Evolutionary conservation across 2,797 vertebrate genomes (phyloP), one percentile per base, ranked within the genome.

Genomic region (Sardinella longiceps): DNA sequence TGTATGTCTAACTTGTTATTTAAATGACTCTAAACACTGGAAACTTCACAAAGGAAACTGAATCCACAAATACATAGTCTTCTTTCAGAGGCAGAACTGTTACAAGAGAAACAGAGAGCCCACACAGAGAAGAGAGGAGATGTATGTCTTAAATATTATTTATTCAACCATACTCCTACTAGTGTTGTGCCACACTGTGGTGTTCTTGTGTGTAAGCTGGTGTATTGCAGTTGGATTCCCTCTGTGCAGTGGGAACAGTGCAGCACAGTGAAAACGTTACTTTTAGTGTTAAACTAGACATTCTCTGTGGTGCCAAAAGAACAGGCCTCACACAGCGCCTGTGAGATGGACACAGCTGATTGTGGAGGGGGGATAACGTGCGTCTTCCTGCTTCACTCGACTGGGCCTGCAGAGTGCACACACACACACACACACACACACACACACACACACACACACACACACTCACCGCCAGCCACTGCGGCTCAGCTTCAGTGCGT

Each of bases 11-110:
- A 92, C 89, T 87, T 85, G 83, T 37, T 90, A 92, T 94, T 92
- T 92, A 93, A 94, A 90, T 93, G 85, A 90, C 84, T 91, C 86
- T 89, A 92, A 94, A 95, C 95, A 95, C 95, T 95, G 94, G 94
- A 95, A 92, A 87, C 88, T 0, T 88, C 82, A 87, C 81, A 81
- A 85, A 86, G 28, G 85, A 85, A 85, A 90, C 88, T 56, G 7
- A 56, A 23, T 20, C 5, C 7, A n/a, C n/a, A n/a, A n/a, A n/a
- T n/a, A n/a, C 6, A 5, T 50, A 53, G 18, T 53, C 18, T 5
- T 48, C 11, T 48, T 1, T 48, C 7, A 48, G 46, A 48, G 46
- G 11, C 11, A 48, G 46, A 2, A 45, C 43, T 48, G 11, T 9
- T 48, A 12, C 46, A 12, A 48, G 46, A 48, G 46, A 48, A 9